Evolutionary conservation across 2,888 invertebrate genomes (phyloP).

Genomic region (Drosophila nr. perissopoda): DNA sequence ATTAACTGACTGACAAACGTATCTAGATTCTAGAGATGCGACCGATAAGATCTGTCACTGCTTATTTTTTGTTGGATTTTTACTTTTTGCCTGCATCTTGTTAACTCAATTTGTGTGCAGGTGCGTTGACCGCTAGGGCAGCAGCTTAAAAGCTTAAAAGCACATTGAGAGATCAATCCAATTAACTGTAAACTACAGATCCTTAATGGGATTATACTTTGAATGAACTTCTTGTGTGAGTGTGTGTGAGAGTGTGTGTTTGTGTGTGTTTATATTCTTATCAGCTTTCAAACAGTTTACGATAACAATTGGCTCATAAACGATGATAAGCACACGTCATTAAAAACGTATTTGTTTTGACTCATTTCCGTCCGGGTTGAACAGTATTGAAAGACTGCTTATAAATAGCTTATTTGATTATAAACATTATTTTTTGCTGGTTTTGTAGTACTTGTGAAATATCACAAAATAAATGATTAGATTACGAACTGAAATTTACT

Average conservation of each 20-base stretch:
- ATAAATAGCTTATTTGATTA: neutral
- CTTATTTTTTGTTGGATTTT: constrained; percentile 1
- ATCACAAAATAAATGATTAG: neutral
- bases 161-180: constrained; percentile 48
- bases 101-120: constrained; percentile 67
- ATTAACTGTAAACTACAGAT: constrained; percentile 41
- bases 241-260: neutral
- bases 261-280: constrained; percentile 2
- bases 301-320: constrained; percentile 9
- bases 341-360: neutral
- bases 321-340: constrained; percentile 1
- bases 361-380: constrained; percentile 2
- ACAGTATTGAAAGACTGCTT: neutral
- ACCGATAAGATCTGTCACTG: constrained; percentile 68
- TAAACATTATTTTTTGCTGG: neutral
- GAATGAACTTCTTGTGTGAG: constrained; percentile 13
- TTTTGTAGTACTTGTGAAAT: neutral
- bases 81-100: constrained; percentile 25
- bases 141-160: constrained; percentile 45
- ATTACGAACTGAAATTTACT: neutral
- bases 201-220: constrained; percentile 9
- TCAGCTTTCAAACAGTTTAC: constrained; percentile 8
- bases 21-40: constrained; percentile 69
- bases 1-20: constrained; percentile 76
- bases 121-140: constrained; percentile 58